Conservation (phyloP, 2,113 vertebrate species). For the Cyprinodon brontotheroides region DNA sequence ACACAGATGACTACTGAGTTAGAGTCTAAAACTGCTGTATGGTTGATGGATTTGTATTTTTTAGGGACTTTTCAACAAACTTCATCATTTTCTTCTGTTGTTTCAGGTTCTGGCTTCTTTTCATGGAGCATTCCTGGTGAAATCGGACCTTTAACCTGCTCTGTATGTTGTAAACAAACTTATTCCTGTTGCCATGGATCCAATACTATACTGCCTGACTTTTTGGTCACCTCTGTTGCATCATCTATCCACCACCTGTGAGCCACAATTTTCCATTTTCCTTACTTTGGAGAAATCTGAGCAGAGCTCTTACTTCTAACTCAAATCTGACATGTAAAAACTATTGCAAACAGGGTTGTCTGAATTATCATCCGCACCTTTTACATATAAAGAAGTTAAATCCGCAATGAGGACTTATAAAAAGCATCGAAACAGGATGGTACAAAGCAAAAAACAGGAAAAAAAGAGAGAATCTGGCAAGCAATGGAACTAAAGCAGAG, state of each 20-base stretch:
- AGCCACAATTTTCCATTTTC: conserved; percentile 19
- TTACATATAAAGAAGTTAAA: neutral
- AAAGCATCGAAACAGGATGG: neutral
- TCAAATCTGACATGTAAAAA: too few relatives aligned
- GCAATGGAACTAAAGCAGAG: neutral
- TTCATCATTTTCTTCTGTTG: conserved; percentile 6
- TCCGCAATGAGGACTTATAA: neutral
- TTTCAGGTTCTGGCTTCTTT: conserved; percentile 32
- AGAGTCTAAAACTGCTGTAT: neutral
- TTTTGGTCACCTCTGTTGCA: conserved; percentile 10
- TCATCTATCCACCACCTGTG: conserved; percentile 1
- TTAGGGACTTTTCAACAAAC: conserved; percentile 4
- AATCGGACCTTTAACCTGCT: neutral
- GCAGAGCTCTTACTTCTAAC: too few relatives aligned
- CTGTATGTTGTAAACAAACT: neutral
- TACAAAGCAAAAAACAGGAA: neutral
- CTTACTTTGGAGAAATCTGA: conserved; percentile 11
- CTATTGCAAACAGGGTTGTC: too few relatives aligned
- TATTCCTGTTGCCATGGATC: conserved; percentile 9
- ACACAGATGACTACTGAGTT: neutral
- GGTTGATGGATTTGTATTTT: conserved; percentile 7
- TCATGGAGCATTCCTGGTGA: neutral
- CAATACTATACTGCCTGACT: conserved; percentile 4
- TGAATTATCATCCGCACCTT: conserved; percentile 4
- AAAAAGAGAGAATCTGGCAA: neutral